Percentiles rank a stretch among this genome's conserved stretches.
Conservation (phyloP, 2,113 vertebrate species). For the Amphiprion ocellaris region DNA sequence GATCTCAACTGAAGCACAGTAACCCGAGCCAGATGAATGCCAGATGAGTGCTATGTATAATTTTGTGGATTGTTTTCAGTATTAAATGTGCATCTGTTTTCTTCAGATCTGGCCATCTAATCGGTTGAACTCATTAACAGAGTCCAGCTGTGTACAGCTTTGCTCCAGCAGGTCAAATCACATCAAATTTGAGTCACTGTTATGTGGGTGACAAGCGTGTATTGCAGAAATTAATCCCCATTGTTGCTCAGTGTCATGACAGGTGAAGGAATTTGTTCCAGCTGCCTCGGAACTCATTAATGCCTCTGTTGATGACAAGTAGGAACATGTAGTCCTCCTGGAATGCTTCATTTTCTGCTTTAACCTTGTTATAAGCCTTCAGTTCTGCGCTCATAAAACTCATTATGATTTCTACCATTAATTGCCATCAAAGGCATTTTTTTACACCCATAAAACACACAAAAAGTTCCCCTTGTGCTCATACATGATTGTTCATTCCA, state of each 20-base stretch:
- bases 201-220: slow-evolving; percentile 7
- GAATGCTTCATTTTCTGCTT: background rate
- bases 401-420: too few relatives aligned
- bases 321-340: background rate
- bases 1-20: background rate
- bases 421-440: too few relatives aligned
- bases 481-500: background rate
- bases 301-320: background rate
- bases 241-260: slow-evolving; percentile 30
- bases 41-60: background rate
- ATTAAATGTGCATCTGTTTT: background rate
- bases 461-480: background rate
- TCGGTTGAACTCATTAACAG: slow-evolving; percentile 47
- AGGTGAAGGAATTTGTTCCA: slow-evolving; percentile 49
- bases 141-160: slow-evolving; percentile 56
- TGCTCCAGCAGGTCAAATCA: slow-evolving; percentile 49
- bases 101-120: background rate
- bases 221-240: slow-evolving; percentile 21
- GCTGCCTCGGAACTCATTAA: background rate
- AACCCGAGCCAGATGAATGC: background rate
- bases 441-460: background rate
- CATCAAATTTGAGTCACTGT: slow-evolving; percentile 43
- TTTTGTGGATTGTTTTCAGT: background rate
- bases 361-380: too few relatives aligned
- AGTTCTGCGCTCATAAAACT: too few relatives aligned